Evolutionary conservation across 92 coral and sea anemone genomes (phyloP), one percentile per base, ranked within the genome.

Genomic region (Bergia sp.): DNA sequence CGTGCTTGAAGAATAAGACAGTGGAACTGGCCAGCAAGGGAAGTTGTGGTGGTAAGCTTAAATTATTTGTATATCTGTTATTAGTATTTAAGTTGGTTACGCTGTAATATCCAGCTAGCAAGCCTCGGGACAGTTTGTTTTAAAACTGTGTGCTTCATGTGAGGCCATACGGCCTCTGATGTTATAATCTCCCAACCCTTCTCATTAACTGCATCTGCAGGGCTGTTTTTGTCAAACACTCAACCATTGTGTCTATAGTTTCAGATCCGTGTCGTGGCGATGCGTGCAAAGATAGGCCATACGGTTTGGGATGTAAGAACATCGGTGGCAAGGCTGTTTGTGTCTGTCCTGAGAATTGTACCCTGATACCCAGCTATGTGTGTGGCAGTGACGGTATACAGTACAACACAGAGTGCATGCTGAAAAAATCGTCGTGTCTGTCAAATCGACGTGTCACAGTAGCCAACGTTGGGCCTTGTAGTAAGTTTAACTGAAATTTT

Each of bases 341-440:
- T 15, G 37, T 84, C 41, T 84, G 87, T n/a, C 87, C 87, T 11
- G 77, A 45, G 23, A 37, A 84, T 37, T 84, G 87, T 23, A 67
- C 87, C 37, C 16, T 67, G 79, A 84, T 39, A 3, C 79, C 87
- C 44, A 84, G 44, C 66, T 84, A 45, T 72, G 87, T 84, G 79
- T 84, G 87, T 44, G 87, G 87, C 53, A 84, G 78, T 36, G 87
- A 84, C 43, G 87, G 87, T 39, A 5, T 69, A 6, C 87, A 84
- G 45, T 84, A 84, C 36, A 37, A 44, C 37, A 43, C 87, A n/a
- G 87, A 71, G 37, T 84, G 87, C 66, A 71, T 71, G 87, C 75
- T 84, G 79, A 71, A 84, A 50, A 45, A 79, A 84, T 69, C 66
- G 36, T 71, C 87, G 45, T 84, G 87, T 84, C 87, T 71, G 50